Conservation (phyloP, 2,797 vertebrate genomes). For the Amniataba percoides region DNA sequence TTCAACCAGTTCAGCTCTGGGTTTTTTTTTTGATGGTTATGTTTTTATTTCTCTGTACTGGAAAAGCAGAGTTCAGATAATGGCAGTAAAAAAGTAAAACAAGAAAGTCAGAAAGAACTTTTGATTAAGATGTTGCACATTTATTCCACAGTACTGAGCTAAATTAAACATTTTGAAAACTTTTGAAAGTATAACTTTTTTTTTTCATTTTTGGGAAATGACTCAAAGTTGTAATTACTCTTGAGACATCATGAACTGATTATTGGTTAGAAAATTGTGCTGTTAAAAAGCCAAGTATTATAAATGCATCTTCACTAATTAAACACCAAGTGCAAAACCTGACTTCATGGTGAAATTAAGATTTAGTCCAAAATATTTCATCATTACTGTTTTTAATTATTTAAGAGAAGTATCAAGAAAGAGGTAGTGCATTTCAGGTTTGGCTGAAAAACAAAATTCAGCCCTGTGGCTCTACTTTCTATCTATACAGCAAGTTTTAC, state of each 20-base stretch:
- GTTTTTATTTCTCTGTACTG: background rate
- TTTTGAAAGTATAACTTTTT: background rate
- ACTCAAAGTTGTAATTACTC: background rate
- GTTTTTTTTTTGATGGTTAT: background rate
- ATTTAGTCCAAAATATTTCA: background rate
- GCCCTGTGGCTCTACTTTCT: too few relatives aligned
- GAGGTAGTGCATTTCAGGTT: too few relatives aligned
- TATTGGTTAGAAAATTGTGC: background rate
- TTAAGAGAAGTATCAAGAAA: too few relatives aligned
- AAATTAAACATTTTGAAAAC: constrained; percentile 4
- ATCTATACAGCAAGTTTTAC: too few relatives aligned
- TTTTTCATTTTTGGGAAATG: background rate
- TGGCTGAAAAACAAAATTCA: too few relatives aligned
- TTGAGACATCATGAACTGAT: background rate
- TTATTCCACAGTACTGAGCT: background rate
- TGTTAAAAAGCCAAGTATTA: background rate
- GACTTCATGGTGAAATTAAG: background rate
- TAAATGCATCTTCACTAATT: background rate
- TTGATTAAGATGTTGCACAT: background rate
- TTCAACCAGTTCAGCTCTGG: background rate
- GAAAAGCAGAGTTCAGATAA: constrained; percentile 10
- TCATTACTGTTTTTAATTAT: too few relatives aligned
- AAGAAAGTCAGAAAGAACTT: background rate
- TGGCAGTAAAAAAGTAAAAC: background rate
- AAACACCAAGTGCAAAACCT: background rate